Base-by-base conservation (phyloP, 2,888 invertebrate species). In the Rhodophaea formosa region DNA sequence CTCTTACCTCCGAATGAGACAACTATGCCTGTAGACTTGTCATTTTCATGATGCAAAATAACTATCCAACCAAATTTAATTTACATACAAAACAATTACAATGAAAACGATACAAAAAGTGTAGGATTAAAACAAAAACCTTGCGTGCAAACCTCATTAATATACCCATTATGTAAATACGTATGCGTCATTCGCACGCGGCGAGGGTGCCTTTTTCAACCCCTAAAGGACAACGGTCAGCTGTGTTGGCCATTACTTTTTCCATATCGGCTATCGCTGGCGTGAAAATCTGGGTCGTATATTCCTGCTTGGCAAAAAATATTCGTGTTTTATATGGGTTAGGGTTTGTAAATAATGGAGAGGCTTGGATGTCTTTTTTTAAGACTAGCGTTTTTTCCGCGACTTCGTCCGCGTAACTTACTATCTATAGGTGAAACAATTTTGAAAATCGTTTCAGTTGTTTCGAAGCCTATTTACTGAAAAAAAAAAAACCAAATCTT, bases 161-260 rank as follows among this genome's bases (percentile, higher is more conserved):
- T 32, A 49, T 49, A 8, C 14, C 30, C 32, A 49, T 49, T 49
- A 49, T 49, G 49, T 49, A 49, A 49, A 49, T 49, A 6, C 7
- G 23, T 46, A 15, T 46, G n/a, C 30, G 32, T n/a, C 49, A 47
- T 29, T 30, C 12, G 23, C 47, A 30, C 23, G 23, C 23, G 3
- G 23, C 23, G 23, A 29, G 39, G 39, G 39, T 39, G 39, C 39
- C 39, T 39, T 39, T 32, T 39, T n/a, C 39, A 39, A 39, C 39
- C 39, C 23, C n/a, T 23, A 47, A 47, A 49, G 49, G 49, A 32
- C 32, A n/a, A 32, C 15, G 30, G 51, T 30, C 51, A 51, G 51
- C 51, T 51, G 51, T 51, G 51, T 7, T 35, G 10, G 32, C 7
- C 51, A 51, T 51, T 51, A 51, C 35, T 35, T 51, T 39, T 16